Percentiles rank a stretch among this genome's conserved stretches.
These are phyloP conservation scores for Agrochola circellaris DNA, from an alignment of 2,888 invertebrate genomes.

Conservation along the genomic window DNA sequence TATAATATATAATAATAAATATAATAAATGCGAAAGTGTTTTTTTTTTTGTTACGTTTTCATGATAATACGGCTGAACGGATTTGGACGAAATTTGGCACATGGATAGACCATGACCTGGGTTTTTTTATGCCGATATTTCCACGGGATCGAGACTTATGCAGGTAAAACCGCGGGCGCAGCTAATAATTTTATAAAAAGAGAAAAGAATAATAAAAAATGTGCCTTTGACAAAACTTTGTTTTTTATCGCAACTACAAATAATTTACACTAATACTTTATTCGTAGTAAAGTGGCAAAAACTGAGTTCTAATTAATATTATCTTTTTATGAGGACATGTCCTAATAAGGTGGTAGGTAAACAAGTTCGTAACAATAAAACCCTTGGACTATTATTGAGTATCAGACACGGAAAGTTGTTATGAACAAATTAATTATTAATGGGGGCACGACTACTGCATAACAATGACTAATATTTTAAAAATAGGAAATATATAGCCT, in stretches of 20 bases:
- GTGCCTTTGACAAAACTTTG: neutral
- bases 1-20: too few species aligned
- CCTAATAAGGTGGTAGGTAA: constrained; percentile 21
- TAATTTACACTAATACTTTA: constrained; percentile 11
- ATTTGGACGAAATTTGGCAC: too few species aligned
- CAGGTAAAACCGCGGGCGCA: too few species aligned
- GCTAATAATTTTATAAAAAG: neutral
- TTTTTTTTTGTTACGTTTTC: too few species aligned
- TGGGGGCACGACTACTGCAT: constrained; percentile 8
- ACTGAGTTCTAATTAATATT: constrained; percentile 48
- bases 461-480: constrained; percentile 18
- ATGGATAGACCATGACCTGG: too few species aligned
- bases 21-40: too few species aligned
- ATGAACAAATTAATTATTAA: constrained; percentile 32
- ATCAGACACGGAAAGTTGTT: constrained; percentile 29
- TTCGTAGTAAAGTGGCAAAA: constrained; percentile 26
- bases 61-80: too few species aligned
- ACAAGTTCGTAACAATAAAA: constrained; percentile 49
- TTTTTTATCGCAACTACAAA: neutral
- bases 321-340: constrained; percentile 15
- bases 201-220: neutral
- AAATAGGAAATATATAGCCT: neutral
- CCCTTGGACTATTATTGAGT: constrained; percentile 7
- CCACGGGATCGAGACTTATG: too few species aligned
- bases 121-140: too few species aligned